Base-by-base conservation (phyloP, 2,797 vertebrate genomes). In the Arnoldichthys spilopterus region DNA sequence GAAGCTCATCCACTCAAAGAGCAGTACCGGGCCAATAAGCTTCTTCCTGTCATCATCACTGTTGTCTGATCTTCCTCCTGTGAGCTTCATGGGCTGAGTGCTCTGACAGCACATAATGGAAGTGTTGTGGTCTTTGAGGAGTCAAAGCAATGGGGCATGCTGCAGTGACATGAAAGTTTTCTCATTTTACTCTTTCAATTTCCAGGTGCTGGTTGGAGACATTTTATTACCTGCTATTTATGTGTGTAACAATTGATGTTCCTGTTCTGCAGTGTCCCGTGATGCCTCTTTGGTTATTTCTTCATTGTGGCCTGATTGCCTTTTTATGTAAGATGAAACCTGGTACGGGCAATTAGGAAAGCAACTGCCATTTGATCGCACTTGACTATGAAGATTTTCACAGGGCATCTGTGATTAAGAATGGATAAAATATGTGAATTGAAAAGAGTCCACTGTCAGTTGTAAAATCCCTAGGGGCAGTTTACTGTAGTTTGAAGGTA, bases 141-240 rank as follows among this genome's bases (percentile, higher is more conserved):
- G 47, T 70, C 63, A 73, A 63, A 78, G 73, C 54, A 78, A 72
- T 74, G 37, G 49, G 56, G n/a, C 73, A 62, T 78, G 61, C 62
- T 49, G 47, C 58, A 40, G 7, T 56, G 61, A 66, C 47, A 49
- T 43, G 62, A 63, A 34, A 76, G 37, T 9, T 77, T 43, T 74
- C 37, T 61, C 58, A 75, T 56, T n/a, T 53, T 24, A 56, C 61
- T 59, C 34, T 49, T 12, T 77, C 76, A 13, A 34, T 78, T 72
- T 85, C 70, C 74, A 87, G 75, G 81, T 88, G 77, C 77, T 82
- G 78, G 63, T 56, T 70, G 8, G 12, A 77, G 16, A 45, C 75
- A 58, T 64, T 77, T 83, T 86, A 72, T 40, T 84, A 87, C 72
- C 74, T 71, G 54, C 78, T 78, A 79, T 71, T 73, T 86, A 49